phyloP scores from a whole-genome alignment of 2,888 invertebrate species.

The Psylliodes chrysocephalus region DNA sequence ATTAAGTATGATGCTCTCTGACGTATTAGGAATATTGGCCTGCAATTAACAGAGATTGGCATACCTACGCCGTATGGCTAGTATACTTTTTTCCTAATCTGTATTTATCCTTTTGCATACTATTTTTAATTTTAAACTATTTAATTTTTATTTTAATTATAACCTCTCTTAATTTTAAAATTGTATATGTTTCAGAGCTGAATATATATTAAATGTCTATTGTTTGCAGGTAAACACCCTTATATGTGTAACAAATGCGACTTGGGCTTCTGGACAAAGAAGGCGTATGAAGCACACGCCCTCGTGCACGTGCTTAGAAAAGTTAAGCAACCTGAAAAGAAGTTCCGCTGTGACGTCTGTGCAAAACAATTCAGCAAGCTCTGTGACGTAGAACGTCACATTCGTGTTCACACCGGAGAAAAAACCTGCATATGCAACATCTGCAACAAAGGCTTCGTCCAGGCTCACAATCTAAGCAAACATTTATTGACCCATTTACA shows the following conservation, averaged over 20 bases:
- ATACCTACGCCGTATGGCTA: too few species aligned
- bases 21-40: too few species aligned
- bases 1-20: too few species aligned
- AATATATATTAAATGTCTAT: too few species aligned
- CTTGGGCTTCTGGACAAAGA: constrained; percentile 53
- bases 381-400: constrained; percentile 61
- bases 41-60: too few species aligned
- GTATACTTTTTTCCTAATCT: too few species aligned
- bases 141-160: background rate
- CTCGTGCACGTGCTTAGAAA: constrained; percentile 57
- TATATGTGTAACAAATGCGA: constrained; percentile 59
- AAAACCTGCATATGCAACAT: constrained; percentile 61
- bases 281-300: constrained; percentile 54
- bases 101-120: too few species aligned
- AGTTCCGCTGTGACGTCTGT: constrained; percentile 59
- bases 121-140: too few species aligned
- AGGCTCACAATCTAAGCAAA: constrained; percentile 61
- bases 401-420: constrained; percentile 62
- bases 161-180: background rate
- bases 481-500: constrained; percentile 61
- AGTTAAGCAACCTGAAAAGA: constrained; percentile 46
- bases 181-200: too few species aligned
- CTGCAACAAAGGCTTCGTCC: constrained; percentile 57
- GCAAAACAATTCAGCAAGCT: constrained; percentile 58
- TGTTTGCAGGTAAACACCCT: constrained; percentile 57